Evolutionary conservation across 2,888 invertebrate species (phyloP), one percentile per base, ranked within the genome.

Genomic region (Sisyra nigra): DNA sequence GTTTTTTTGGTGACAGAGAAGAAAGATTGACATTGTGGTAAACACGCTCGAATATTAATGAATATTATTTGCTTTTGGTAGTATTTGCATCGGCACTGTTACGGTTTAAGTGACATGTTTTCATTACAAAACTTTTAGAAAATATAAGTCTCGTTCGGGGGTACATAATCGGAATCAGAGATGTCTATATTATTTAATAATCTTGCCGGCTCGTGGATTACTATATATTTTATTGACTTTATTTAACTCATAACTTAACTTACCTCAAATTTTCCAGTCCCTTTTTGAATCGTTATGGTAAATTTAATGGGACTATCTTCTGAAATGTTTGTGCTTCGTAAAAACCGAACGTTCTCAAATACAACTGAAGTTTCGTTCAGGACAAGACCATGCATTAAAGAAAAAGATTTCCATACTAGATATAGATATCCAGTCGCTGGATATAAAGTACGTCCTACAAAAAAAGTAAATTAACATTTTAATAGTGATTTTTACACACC

Each of bases 401-500:
- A 59, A 5, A 67, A 43, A 10, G 59, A 61, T 49, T 64, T 59
- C 67, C 66, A 68, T 3, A 60, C 61, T 8, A 66, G 47, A 2
- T 46, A 44, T 57, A 76, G 57, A 53, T 71, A 71, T 29, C 69
- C 68, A 19, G 75, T 72, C 32, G 74, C 72, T 14, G 76, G 76
- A 52, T 64, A 73, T 37, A 72, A 57, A 44, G 71, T 68, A 45
- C 34, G 7, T 6, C 34, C 24, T 24, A 24, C 3, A 24, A 24
- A n/a, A n/a, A 3, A 31, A 31, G 3, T 10, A 3, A 39, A 19
- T 8, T 19, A 7, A 15, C 6, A 6, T 14, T 51, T 44, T 31
- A 31, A 31, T n/a, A 31, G 2, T 10, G 10, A 67, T 74, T 62
- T 73, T 91, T 86, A 60, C 92, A 89, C n/a, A 89, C 72, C 74